Evolutionary conservation across 2,797 vertebrate species (phyloP).

Genomic region (Diglossa cyanea): DNA sequence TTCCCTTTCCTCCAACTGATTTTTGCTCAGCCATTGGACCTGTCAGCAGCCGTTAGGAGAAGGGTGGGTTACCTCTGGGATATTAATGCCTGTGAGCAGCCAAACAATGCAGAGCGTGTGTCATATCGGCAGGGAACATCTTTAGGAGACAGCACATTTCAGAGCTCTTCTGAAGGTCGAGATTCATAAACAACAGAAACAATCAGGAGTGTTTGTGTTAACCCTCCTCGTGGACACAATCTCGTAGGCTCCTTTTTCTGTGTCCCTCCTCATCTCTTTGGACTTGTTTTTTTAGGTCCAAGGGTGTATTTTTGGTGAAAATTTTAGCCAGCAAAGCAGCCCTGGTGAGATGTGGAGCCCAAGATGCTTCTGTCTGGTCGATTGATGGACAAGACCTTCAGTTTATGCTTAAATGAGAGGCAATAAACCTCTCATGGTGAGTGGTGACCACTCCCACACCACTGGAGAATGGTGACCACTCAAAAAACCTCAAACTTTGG

Average conservation of each 20-base stretch:
- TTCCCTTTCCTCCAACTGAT: slow-evolving; percentile 88
- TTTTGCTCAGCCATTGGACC: slow-evolving; percentile 81
- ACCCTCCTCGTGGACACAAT: background rate
- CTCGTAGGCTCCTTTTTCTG: background rate
- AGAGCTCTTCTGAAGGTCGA: slow-evolving; percentile 52
- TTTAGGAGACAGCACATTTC: slow-evolving; percentile 73
- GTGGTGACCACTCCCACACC: too few species aligned
- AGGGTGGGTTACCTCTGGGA: slow-evolving; percentile 75
- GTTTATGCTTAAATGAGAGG: background rate
- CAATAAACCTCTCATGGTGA: background rate
- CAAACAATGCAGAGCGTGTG: slow-evolving; percentile 70
- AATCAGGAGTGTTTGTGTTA: slow-evolving; percentile 2
- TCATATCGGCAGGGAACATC: slow-evolving; percentile 79
- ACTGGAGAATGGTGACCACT: background rate
- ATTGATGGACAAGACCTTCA: background rate
- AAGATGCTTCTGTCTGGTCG: rapidly evolving
- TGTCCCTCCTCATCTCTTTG: background rate
- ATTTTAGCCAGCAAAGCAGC: background rate
- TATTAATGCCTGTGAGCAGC: slow-evolving; percentile 59
- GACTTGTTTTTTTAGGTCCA: background rate
- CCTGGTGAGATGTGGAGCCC: background rate
- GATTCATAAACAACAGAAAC: slow-evolving; percentile 72
- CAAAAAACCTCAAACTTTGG: background rate
- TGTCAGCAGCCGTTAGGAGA: slow-evolving; percentile 80
- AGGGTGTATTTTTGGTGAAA: background rate